Conservation (phyloP, 2,888 invertebrate genomes). For the Myopa tessellatipennis region DNA sequence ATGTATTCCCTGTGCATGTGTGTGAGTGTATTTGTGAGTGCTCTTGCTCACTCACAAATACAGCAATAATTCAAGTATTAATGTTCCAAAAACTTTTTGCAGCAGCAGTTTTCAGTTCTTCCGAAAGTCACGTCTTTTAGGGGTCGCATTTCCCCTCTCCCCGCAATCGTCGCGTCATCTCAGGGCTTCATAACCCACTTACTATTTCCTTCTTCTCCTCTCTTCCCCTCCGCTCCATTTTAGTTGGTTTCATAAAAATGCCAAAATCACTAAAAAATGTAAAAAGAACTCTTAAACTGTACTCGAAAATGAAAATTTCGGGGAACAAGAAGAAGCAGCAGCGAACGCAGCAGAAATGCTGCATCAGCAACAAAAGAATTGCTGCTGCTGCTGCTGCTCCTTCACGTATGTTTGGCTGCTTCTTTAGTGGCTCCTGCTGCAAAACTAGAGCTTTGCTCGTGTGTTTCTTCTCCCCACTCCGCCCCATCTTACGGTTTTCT, state of each 20-base stretch:
- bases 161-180: no score
- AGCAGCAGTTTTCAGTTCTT: conserved; percentile 11
- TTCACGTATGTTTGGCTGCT: conserved; percentile 18
- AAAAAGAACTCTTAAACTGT: conserved; percentile 51
- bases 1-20: neutral
- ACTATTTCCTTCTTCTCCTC: neutral
- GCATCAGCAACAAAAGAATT: conserved; percentile 31
- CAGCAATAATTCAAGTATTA: neutral
- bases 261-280: conserved; percentile 26
- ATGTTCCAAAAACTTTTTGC: neutral
- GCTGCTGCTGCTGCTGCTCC: conserved; percentile 36
- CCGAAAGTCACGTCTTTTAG: conserved; percentile 16
- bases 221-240: neutral
- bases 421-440: neutral
- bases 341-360: conserved; percentile 45
- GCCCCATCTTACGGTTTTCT: neutral
- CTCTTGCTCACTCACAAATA: neutral
- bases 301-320: conserved; percentile 56
- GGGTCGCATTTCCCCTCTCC: neutral
- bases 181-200: conserved; percentile 31
- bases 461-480: neutral
- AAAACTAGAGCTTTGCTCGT: no score
- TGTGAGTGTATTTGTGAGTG: neutral
- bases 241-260: conserved; percentile 23
- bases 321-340: conserved; percentile 6